Evolutionary conservation across 2,797 vertebrate genomes (phyloP), one percentile per base, ranked within the genome.

Genomic region (Chelon labrosus): DNA sequence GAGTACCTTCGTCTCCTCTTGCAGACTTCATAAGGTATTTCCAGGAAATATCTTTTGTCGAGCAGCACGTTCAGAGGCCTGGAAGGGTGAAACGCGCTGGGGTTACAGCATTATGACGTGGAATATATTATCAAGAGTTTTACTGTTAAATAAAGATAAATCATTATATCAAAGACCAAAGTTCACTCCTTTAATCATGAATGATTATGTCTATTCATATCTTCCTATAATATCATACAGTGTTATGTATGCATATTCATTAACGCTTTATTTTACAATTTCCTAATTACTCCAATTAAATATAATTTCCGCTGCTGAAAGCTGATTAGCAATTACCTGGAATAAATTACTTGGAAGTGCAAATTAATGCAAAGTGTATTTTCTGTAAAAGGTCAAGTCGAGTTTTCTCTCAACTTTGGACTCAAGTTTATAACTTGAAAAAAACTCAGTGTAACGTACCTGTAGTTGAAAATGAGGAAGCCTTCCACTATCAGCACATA

Each of bases 381-480:
- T 35, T 8, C 31, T 35, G 31, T 35, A 35, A 35, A 35, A 35
- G 31, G 31, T 31, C 31, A 31, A 31, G 4, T 35, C 5, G 7
- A 35, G 7, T 35, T 35, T 35, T 35, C 31, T 35, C 31, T 35
- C 31, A 35, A 35, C 31, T 8, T 35, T 35, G 31, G 31, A 35
- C 31, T 35, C 31, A 13, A 41, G 10, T 8, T 39, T 19, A n/a
- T 4, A 41, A 8, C 17, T 47, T 10, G 44, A 38, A 51, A 20
- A 20, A 25, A 53, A 37, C 10, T 37, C 19, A 42, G 7, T 54
- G 7, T 6, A 7, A 5, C 50, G 0, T 96, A 98, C 98, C 95
- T 93, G 81, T 97, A 93, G 88, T 96, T 97, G 87, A 96, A 99
- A 77, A 99, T 96, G 52, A 99, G 96, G 89, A 99, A 99, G 42